These are phyloP conservation scores for Crioceris asparagi DNA, from an alignment of 2,888 invertebrate genomes.

Conservation along the genomic window DNA sequence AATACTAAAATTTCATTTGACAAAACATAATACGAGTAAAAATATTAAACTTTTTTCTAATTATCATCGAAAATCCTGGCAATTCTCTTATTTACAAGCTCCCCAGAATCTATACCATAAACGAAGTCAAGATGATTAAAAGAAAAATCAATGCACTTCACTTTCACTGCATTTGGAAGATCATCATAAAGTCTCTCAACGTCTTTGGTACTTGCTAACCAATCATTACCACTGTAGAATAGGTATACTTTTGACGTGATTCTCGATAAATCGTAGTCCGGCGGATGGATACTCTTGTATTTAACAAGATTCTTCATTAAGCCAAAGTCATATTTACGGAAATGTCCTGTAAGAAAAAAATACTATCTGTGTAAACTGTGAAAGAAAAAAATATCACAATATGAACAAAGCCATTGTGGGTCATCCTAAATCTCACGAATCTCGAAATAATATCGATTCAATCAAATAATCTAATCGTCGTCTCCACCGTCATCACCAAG, in stretches of 20 bases:
- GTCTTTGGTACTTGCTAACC: slow-evolving; percentile 35
- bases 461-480: no score
- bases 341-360: slow-evolving; percentile 12
- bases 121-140: slow-evolving; percentile 32
- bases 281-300: slow-evolving; percentile 35
- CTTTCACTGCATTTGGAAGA: slow-evolving; percentile 21
- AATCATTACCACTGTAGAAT: slow-evolving; percentile 42
- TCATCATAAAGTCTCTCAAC: slow-evolving; percentile 28
- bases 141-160: slow-evolving; percentile 22
- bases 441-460: no score
- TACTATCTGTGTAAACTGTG: no score
- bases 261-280: slow-evolving; percentile 35
- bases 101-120: slow-evolving; percentile 26
- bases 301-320: slow-evolving; percentile 18
- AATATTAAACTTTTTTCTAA: no score
- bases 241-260: slow-evolving; percentile 38
- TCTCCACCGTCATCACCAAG: no score
- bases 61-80: no score
- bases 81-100: slow-evolving; percentile 26
- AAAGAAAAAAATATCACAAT: no score
- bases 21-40: no score
- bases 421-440: no score
- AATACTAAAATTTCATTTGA: no score
- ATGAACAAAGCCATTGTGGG: no score
- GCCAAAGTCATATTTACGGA: slow-evolving; percentile 48